phyloP scores from a whole-genome alignment of 2,113 vertebrate species.

The Platichthys stellatus region DNA sequence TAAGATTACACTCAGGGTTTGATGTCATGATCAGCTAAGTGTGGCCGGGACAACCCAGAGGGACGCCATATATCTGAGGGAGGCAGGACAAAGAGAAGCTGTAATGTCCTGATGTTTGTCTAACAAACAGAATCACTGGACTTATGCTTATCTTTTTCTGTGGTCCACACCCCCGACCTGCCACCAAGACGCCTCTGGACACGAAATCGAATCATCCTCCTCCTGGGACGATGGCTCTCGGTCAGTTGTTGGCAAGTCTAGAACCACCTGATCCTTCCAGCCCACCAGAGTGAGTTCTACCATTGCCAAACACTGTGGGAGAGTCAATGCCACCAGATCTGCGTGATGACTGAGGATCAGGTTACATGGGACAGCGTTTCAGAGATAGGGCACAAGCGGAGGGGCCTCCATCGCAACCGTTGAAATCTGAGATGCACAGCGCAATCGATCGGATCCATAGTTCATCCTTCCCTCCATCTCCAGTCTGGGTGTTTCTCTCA shows the following conservation, averaged over 20 bases:
- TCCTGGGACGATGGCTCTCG: constrained; percentile 58
- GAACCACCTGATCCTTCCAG: constrained; percentile 99
- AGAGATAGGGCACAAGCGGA: constrained; percentile 15
- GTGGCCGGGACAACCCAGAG: background rate
- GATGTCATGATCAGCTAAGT: constrained; percentile 41
- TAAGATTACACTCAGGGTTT: constrained; percentile 39
- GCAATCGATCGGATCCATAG: constrained; percentile 54
- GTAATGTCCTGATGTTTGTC: constrained; percentile 1
- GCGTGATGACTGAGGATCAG: constrained; percentile 31
- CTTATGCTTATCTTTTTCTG: background rate
- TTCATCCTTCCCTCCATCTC: constrained; percentile 5
- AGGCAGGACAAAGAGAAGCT: constrained; percentile 2
- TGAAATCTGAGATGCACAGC: constrained; percentile 51
- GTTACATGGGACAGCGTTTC: constrained; percentile 54
- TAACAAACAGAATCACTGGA: constrained; percentile 7
- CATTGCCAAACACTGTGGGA: constrained; percentile 96
- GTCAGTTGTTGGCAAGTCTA: constrained; percentile 99
- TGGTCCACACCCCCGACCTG: background rate
- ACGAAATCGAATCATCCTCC: constrained; percentile 4
- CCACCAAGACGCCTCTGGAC: constrained; percentile 1
- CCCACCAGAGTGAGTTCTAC: constrained; percentile 99
- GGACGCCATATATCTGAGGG: background rate
- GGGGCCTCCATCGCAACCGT: constrained; percentile 53
- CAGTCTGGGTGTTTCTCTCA: background rate
- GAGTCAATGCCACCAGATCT: constrained; percentile 65